Evolutionary conservation across 2,797 vertebrate genomes (phyloP), one percentile per base, ranked within the genome.

Genomic region (Pipistrellus nathusii): DNA sequence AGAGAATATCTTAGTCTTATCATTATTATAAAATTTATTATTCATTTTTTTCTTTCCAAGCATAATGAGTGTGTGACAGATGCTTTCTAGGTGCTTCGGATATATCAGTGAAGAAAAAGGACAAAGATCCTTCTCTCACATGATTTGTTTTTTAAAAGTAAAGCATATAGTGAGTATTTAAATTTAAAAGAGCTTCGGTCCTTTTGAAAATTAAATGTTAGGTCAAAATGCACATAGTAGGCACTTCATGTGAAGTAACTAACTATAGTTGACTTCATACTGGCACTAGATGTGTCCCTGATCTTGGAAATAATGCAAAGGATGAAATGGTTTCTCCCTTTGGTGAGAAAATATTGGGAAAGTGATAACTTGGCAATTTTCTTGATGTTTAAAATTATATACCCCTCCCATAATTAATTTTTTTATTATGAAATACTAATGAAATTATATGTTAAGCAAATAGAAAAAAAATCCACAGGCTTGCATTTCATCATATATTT

Each of bases 121-220:
- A 76, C 7, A 62, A 15, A 62, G 8, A 71, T 57, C 14, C 76
- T 90, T 13, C 46, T n/a, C 32, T 90, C 20, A 75, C 30, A 21
- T 59, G 23, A 80, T 85, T 96, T 80, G 44, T 77, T 85, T 93
- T 73, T 68, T 46, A 57, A 88, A 87, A 91, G 7, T n/a, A 6
- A 93, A 69, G 3, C 23, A 87, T 21, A 62, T 8, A 11, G n/a
- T 81, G 38, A 53, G 55, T 83, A 30, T 69, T 90, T 92, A n/a
- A 30, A 90, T 12, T 92, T 83, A 51, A 69, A 82, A 84, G 51
- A 90, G 23, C 2, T 75, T 88, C 90, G 84, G 32, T 91, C 14
- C 27, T 86, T 92, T 91, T 53, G 15, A 81, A 84, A 91, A 53
- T 21, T 44, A 90, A 51, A 88, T 35, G 12, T 73, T 80, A 14